phyloP scores from a whole-genome alignment of 2,797 vertebrate genomes.

The Triplophysa bombifrons region DNA sequence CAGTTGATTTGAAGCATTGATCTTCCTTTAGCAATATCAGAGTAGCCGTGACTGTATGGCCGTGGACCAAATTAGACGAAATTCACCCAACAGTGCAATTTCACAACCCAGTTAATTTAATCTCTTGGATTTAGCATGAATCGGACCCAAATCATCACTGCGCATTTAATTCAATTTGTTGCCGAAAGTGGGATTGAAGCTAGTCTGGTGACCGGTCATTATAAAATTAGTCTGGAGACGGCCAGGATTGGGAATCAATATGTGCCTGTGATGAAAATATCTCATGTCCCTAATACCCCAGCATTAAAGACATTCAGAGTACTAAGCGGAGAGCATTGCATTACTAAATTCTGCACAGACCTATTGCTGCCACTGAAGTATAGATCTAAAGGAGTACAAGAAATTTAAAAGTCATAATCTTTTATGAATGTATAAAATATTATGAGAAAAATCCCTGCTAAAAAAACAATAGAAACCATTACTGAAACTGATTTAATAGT shows the following conservation, averaged over 20 bases:
- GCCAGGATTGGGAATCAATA: conserved; percentile 48
- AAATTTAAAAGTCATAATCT: too few species aligned
- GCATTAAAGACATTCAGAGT: conserved; percentile 2
- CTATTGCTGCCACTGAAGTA: too few species aligned
- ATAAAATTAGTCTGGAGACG: conserved; percentile 44
- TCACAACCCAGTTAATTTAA: conserved; percentile 52
- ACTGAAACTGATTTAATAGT: too few species aligned
- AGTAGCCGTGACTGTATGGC: conserved; percentile 19
- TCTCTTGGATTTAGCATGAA: conserved; percentile 51
- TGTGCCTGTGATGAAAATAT: conserved; percentile 28
- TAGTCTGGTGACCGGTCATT: conserved; percentile 34
- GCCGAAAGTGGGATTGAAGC: conserved; percentile 18
- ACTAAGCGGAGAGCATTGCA: not conserved
- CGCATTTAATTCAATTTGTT: conserved; percentile 50
- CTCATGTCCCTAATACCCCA: conserved; percentile 6
- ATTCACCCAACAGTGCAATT: conserved; percentile 32
- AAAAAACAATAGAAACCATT: too few species aligned
- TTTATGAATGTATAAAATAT: too few species aligned
- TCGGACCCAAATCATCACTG: conserved; percentile 41
- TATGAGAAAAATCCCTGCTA: too few species aligned
- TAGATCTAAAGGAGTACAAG: too few species aligned
- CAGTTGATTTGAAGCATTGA: conserved; percentile 33
- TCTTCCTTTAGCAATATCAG: conserved; percentile 35
- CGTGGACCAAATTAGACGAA: conserved; percentile 43
- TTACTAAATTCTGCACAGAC: not conserved